Conservation (phyloP, 2,888 invertebrate species). For the Cylindroiulus punctatus region DNA sequence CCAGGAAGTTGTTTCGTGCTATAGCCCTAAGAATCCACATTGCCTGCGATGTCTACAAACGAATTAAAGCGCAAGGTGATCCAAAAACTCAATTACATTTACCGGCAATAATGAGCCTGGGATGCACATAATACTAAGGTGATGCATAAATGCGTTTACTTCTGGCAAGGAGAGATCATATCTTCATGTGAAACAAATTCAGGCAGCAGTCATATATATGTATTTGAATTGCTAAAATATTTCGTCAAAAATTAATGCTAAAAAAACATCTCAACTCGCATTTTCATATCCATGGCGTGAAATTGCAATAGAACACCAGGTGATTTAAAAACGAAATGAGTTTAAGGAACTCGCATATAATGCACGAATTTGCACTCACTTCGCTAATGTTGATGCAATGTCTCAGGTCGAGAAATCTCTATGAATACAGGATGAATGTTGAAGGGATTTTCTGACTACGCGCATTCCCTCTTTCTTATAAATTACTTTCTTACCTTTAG, state of each 20-base stretch:
- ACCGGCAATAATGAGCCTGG: not conserved
- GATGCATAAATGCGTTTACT: not conserved
- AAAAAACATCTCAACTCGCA: not conserved
- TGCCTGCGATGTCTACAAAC: not conserved
- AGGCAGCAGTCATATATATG: not conserved
- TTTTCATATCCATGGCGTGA: constrained; percentile 17
- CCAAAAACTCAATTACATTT: constrained; percentile 45
- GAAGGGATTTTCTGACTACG: not conserved
- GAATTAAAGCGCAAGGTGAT: constrained; percentile 33
- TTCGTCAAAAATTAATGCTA: constrained; percentile 11
- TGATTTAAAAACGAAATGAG: constrained; percentile 39
- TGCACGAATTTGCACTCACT: not conserved
- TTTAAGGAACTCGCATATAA: not conserved
- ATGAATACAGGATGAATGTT: not conserved
- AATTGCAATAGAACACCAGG: constrained; percentile 3
- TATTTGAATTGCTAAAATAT: constrained; percentile 19
- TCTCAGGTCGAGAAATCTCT: not conserved
- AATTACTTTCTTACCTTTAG: not conserved
- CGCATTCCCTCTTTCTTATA: not conserved
- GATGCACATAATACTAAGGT: constrained; percentile 7
- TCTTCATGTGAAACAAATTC: constrained; percentile 1
- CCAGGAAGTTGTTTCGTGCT: not conserved
- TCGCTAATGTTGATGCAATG: not conserved
- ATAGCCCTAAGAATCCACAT: constrained; percentile 22
- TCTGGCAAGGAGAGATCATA: not conserved